Evolutionary conservation across 23 tunicate species (phyloP).

Genomic region (Ascidia mentula): DNA sequence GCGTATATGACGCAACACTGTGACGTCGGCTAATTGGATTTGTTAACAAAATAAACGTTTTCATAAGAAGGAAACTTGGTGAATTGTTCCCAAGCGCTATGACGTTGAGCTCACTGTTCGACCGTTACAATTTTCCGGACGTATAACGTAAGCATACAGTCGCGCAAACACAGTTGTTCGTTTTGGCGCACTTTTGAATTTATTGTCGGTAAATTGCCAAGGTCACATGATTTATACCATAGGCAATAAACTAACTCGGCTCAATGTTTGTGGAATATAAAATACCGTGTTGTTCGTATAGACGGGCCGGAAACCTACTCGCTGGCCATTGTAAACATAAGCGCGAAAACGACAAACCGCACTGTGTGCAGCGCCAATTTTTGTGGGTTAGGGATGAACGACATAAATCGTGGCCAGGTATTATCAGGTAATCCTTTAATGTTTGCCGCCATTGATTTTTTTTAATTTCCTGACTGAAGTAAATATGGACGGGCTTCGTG

Average conservation of each 20-base stretch:
- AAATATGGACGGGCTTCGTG: too few species aligned
- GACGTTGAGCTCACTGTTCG: too few species aligned
- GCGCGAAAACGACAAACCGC: background rate
- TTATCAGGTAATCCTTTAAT: background rate
- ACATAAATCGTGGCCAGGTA: background rate
- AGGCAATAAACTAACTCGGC: background rate
- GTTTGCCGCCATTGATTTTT: background rate
- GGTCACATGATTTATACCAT: background rate
- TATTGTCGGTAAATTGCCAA: background rate
- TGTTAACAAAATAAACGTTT: background rate
- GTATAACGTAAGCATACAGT: too few species aligned
- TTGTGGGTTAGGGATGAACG: background rate
- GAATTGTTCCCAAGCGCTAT: too few species aligned
- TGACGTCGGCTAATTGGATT: conserved; percentile 1
- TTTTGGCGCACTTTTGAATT: background rate
- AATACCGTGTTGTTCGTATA: background rate
- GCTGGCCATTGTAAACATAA: background rate
- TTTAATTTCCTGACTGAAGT: background rate
- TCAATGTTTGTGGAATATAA: background rate
- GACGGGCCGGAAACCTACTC: background rate
- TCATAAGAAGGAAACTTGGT: too few species aligned
- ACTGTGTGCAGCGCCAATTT: background rate
- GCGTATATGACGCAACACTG: background rate
- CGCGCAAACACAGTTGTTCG: background rate
- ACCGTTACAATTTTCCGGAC: too few species aligned